Evolutionary conservation across 2,113 vertebrate genomes (phyloP), one percentile per base, ranked within the genome.

Genomic region (Dolichotis patagonum): DNA sequence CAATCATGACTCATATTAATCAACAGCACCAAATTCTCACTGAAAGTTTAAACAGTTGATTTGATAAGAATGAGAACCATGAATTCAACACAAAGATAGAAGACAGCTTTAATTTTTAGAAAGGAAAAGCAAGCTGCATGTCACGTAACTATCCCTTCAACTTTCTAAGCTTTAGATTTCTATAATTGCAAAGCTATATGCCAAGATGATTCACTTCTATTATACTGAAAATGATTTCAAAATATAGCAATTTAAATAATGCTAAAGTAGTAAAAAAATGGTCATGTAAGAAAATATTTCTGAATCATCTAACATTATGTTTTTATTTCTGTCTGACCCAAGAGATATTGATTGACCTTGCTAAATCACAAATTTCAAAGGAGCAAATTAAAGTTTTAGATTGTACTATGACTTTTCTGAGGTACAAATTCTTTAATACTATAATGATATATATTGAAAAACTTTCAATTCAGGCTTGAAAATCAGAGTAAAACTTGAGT

Each of bases 61-160:
- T n/a, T 90, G 38, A 82, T 93, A 78, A 78, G 52, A 5, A 12
- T 65, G 38, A 14, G 35, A 69, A 20, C 10, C 49, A 77, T 75
- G 6, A 38, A 73, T 7, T 92, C 82, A 87, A 92, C 28, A 26
- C 4, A 4, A 69, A 52, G 1, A 80, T 87, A 85, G 22, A 12
- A 91, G 54, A 10, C 32, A 91, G 91, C 41, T 81, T 77, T 77
- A 77, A 60, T 88, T 96, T 80, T 90, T 28, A 97, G 35, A 81
- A 82, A 91, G 9, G 38, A 46, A 54, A 97, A 62, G 65, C 14
- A 92, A 75, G 93, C 58, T 73, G 12, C 22, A 5, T 65, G 7
- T 28, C 46, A 73, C 60, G 1, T 11, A 90, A 38, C 8, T 30
- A 38, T 56, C 3, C 22, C 14, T 94, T 96, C 2, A 12, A 69